Conservation (phyloP, 2,113 vertebrate species). For the Gymnarchus niloticus region DNA sequence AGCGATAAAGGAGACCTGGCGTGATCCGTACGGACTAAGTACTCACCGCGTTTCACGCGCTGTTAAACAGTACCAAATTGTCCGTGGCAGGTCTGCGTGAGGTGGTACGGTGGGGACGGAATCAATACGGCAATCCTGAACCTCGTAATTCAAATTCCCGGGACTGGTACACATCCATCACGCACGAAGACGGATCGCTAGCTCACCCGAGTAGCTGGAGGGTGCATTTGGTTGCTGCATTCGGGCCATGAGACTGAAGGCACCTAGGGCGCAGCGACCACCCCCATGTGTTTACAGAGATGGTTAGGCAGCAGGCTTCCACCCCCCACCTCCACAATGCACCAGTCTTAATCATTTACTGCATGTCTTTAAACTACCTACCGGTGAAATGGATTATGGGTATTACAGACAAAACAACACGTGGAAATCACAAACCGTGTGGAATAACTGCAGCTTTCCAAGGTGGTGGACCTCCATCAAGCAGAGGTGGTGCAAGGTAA, state of each 20-base stretch:
- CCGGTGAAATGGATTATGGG: not conserved
- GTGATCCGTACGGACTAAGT: not conserved
- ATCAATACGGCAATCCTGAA: not conserved
- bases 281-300: not conserved
- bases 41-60: not conserved
- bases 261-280: not conserved
- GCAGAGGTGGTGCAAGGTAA: not conserved
- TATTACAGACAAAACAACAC: not conserved
- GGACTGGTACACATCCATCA: not conserved
- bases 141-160: not conserved
- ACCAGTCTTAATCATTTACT: not conserved
- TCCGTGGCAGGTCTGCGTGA: not conserved
- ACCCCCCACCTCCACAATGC: not conserved
- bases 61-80: not conserved
- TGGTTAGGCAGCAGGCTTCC: too few species aligned
- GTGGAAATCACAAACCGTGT: not conserved
- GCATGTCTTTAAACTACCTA: not conserved
- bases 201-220: too few species aligned
- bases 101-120: not conserved
- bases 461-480: not conserved
- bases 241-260: not conserved
- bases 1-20: not conserved
- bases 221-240: too few species aligned
- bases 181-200: not conserved
- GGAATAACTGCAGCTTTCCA: not conserved